Evolutionary conservation across 2,797 vertebrate genomes (phyloP).

Genomic region (Craterocephalus amniculus): DNA sequence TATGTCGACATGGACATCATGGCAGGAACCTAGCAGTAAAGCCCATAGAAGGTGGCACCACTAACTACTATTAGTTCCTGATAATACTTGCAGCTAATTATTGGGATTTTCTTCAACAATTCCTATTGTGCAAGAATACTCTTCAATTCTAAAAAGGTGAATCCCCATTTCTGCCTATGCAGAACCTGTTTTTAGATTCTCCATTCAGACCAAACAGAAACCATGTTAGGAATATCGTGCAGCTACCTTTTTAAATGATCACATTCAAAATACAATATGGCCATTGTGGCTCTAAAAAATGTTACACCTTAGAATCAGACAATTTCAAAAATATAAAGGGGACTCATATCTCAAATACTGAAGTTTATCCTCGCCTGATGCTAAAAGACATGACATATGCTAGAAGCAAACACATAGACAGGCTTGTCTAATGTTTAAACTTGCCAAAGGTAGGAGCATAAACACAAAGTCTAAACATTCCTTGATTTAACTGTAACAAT

Average conservation of each 20-base stretch:
- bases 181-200: background rate
- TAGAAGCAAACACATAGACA: slow-evolving; percentile 63
- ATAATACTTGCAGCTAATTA: background rate
- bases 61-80: background rate
- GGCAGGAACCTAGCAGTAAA: background rate
- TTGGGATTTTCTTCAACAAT: background rate
- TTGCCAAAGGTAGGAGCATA: slow-evolving; percentile 50
- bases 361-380: slow-evolving; percentile 44
- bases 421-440: slow-evolving; percentile 69
- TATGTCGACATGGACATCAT: background rate
- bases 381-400: slow-evolving; percentile 64
- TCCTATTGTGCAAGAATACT: background rate
- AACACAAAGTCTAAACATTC: slow-evolving; percentile 50
- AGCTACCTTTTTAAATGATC: background rate
- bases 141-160: background rate
- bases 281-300: background rate
- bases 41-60: background rate
- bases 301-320: background rate
- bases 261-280: background rate
- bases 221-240: background rate
- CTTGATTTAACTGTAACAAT: slow-evolving; percentile 44
- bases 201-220: background rate
- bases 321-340: slow-evolving; percentile 10
- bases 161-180: background rate
- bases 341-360: slow-evolving; percentile 8